Conservation (phyloP, 2,888 invertebrate species). For the Mechanitis messenoides region DNA sequence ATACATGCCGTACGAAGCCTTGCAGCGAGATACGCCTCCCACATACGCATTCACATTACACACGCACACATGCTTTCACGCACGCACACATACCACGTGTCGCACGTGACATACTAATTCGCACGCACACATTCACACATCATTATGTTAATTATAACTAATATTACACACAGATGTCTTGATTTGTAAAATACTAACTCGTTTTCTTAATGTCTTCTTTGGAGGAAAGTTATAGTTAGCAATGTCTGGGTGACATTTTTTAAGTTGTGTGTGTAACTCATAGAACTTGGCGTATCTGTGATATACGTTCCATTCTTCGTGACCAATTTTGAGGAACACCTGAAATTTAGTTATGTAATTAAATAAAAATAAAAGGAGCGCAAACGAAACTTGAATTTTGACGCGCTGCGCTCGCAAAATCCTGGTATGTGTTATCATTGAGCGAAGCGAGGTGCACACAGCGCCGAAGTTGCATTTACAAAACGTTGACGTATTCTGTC, state of each 20-base stretch:
- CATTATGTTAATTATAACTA: too few species aligned
- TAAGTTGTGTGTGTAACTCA: constrained; percentile 87
- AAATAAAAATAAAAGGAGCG: not conserved
- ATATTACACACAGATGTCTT: too few species aligned
- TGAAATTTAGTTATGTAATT: constrained; percentile 44
- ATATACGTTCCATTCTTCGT: constrained; percentile 97
- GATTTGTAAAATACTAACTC: constrained; percentile 72
- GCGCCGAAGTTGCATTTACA: too few species aligned
- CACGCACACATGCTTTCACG: too few species aligned
- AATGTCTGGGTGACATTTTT: constrained; percentile 87
- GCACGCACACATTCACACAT: too few species aligned
- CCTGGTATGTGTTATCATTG: too few species aligned
- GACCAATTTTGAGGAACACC: constrained; percentile 87
- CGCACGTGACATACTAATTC: too few species aligned
- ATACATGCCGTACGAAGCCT: constrained; percentile 88
- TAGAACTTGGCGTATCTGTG: constrained; percentile 95
- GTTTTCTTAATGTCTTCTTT: constrained; percentile 95
- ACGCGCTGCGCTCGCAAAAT: too few species aligned
- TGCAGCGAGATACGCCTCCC: constrained; percentile 86
- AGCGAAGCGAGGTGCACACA: too few species aligned
- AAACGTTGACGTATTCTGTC: too few species aligned
- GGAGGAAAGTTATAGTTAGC: constrained; percentile 93
- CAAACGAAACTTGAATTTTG: too few species aligned
- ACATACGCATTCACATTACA: not conserved
- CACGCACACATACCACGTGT: too few species aligned